These are phyloP conservation scores for Pangasianodon gigas DNA, from an alignment of 2,113 vertebrate species.

Conservation along the genomic window DNA sequence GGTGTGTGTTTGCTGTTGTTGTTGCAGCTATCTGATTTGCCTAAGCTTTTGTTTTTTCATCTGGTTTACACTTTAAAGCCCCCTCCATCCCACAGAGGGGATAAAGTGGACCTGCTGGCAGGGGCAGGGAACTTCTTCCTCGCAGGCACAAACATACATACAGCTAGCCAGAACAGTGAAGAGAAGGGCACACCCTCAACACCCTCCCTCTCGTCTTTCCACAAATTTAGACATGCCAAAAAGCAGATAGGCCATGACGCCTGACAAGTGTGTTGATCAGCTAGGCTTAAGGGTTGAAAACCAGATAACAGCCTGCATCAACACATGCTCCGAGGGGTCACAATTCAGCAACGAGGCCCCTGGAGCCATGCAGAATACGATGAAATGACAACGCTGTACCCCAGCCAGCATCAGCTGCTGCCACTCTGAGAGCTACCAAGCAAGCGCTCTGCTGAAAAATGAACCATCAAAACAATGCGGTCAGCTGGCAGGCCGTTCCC, in stretches of 20 bases:
- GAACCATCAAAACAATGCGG: slow-evolving; percentile 64
- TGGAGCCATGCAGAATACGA: slow-evolving; percentile 46
- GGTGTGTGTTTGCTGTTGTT: slow-evolving; percentile 96
- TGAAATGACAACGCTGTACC: slow-evolving; percentile 38
- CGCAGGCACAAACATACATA: slow-evolving; percentile 47
- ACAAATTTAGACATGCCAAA: slow-evolving; percentile 45
- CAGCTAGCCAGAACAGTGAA: slow-evolving; percentile 26
- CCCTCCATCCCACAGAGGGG: slow-evolving; percentile 75
- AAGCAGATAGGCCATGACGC: slow-evolving; percentile 40
- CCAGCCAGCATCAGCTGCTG: slow-evolving; percentile 48
- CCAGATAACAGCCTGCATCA: slow-evolving; percentile 49
- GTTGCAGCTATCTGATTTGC: slow-evolving; percentile 95
- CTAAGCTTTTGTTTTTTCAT: slow-evolving; percentile 99
- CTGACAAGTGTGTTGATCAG: slow-evolving; percentile 50
- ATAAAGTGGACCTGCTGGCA: slow-evolving; percentile 57
- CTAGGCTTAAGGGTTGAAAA: slow-evolving; percentile 42
- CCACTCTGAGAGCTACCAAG: slow-evolving; percentile 56
- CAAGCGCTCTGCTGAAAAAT: slow-evolving; percentile 68
- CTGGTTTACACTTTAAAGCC: slow-evolving; percentile 99
- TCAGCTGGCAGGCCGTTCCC: slow-evolving; percentile 65
- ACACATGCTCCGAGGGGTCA: slow-evolving; percentile 46
- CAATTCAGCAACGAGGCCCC: slow-evolving; percentile 30
- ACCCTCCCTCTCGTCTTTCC: slow-evolving; percentile 46
- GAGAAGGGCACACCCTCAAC: slow-evolving; percentile 34
- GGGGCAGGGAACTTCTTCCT: slow-evolving; percentile 67